Conservation (phyloP, 2,888 invertebrate species). For the Lingula anatina region DNA sequence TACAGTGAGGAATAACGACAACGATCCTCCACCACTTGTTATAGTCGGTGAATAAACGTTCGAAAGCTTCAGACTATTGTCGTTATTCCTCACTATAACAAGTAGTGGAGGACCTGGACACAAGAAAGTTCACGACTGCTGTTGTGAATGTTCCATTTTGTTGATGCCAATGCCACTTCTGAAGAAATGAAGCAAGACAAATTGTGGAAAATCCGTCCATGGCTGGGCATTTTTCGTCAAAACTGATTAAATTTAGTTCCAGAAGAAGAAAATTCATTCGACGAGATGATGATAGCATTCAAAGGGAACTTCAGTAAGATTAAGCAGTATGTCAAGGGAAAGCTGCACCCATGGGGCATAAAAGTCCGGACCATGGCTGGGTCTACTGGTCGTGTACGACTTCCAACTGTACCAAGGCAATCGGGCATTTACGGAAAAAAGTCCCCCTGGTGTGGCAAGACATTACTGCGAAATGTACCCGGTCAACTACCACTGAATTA, state of each 20-base stretch:
- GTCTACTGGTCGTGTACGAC: background rate
- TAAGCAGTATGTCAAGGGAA: background rate
- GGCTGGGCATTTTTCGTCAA: background rate
- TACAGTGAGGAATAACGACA: too few relatives aligned
- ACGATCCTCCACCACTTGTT: too few relatives aligned
- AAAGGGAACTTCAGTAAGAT: background rate
- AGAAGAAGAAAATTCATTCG: background rate
- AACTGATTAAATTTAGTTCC: background rate
- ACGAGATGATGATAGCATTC: background rate
- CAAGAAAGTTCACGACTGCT: too few relatives aligned
- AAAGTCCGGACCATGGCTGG: background rate
- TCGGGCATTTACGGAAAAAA: background rate
- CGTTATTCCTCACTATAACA: too few relatives aligned
- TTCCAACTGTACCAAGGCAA: background rate
- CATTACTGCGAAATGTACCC: background rate
- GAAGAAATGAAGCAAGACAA: background rate
- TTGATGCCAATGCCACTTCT: background rate
- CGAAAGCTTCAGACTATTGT: too few relatives aligned
- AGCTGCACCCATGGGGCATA: background rate
- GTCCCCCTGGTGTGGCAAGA: background rate
- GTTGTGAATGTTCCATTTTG: background rate
- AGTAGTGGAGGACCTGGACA: too few relatives aligned
- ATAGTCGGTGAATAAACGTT: too few relatives aligned
- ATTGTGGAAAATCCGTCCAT: background rate
- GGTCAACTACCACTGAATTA: conserved; percentile 6